Evolutionary conservation across 2,888 invertebrate genomes (phyloP).

Genomic region (Orthosia cruda): DNA sequence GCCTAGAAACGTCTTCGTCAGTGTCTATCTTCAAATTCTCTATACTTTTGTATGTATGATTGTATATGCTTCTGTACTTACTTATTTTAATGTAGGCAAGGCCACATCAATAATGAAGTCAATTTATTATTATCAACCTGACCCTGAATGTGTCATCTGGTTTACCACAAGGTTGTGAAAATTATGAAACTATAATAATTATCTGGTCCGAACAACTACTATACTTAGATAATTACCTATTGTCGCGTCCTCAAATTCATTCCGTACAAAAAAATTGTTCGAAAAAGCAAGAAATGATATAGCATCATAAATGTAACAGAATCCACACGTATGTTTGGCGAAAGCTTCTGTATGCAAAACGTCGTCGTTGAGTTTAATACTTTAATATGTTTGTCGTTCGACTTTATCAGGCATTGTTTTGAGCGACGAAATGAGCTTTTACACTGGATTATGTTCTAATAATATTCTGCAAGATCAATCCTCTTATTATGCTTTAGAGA

Average conservation of each 20-base stretch:
- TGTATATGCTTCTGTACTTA: neutral
- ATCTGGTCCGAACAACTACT: neutral
- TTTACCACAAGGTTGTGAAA: neutral
- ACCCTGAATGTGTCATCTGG: neutral
- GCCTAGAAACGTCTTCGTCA: neutral
- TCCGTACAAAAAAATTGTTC: neutral
- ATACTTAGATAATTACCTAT: neutral
- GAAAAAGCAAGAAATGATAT: neutral
- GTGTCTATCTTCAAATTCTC: neutral
- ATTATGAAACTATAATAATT: neutral
- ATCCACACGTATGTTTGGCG: constrained; percentile 15
- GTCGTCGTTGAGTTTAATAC: constrained; percentile 25
- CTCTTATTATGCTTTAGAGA: neutral
- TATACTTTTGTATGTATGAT: no score
- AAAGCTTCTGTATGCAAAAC: constrained; percentile 29
- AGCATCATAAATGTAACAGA: neutral
- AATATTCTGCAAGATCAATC: constrained; percentile 25
- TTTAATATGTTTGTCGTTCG: constrained; percentile 47
- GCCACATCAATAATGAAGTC: neutral
- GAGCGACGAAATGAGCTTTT: constrained; percentile 34
- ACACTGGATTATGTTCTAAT: constrained; percentile 38
- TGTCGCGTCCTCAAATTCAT: no score
- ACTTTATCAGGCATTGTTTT: constrained; percentile 42
- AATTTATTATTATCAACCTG: neutral
- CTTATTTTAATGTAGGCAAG: neutral